Evolutionary conservation across 2,888 invertebrate genomes (phyloP).

Genomic region (Ametastegia equiseti): DNA sequence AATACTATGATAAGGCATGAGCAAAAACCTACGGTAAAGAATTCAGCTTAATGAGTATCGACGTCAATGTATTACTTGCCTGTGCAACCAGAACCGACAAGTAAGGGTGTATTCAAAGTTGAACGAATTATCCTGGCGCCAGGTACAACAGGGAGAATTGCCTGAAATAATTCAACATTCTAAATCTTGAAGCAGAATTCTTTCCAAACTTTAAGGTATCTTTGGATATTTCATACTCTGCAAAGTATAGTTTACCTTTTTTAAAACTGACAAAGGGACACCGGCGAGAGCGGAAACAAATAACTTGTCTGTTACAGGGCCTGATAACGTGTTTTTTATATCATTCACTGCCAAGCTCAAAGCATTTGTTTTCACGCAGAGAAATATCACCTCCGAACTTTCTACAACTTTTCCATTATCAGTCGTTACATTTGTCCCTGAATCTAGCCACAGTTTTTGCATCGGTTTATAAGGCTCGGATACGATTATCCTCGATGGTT

Average conservation of each 20-base stretch:
- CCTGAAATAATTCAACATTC: neutral
- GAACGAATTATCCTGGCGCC: conserved; percentile 41
- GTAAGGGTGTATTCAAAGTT: conserved; percentile 56
- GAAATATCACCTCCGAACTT: conserved; percentile 84
- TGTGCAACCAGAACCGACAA: conserved; percentile 76
- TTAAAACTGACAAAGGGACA: conserved; percentile 80
- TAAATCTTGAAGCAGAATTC: neutral
- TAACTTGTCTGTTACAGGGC: conserved; percentile 77
- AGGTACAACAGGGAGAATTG: conserved; percentile 27
- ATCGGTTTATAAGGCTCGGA: conserved; percentile 83
- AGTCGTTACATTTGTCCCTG: conserved; percentile 79
- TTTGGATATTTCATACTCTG: neutral
- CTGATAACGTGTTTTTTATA: conserved; percentile 69
- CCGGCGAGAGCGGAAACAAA: conserved; percentile 91
- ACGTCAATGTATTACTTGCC: conserved; percentile 59
- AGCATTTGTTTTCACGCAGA: conserved; percentile 91
- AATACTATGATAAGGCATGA: neutral
- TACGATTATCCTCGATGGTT: conserved; percentile 81
- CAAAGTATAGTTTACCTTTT: conserved; percentile 77
- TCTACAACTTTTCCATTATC: conserved; percentile 82
- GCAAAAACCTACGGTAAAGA: neutral
- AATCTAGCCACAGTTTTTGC: conserved; percentile 80
- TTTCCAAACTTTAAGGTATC: neutral
- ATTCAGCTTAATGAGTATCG: neutral
- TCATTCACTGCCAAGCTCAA: conserved; percentile 79